Evolutionary conservation across 2,888 invertebrate genomes (phyloP), one percentile per base, ranked within the genome.

Genomic region (Coelopa pilipes): DNA sequence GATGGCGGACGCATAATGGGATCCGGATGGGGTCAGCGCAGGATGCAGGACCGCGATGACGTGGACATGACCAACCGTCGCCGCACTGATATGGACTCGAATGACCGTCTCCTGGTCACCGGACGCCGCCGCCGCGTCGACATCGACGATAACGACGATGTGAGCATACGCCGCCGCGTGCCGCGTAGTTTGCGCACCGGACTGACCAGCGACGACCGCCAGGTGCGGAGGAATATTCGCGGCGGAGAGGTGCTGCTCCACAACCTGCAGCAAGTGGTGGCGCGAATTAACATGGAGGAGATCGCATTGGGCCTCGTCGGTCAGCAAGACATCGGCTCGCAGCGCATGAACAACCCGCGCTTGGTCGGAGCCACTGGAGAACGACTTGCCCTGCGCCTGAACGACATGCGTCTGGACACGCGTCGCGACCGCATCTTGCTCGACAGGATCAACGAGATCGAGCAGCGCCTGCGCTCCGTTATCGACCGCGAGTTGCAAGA

Each of bases 221-320:
- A 76, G 17, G 82, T 79, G 57, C 63, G 89, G 21, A 79, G 84
- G 12, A 88, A 89, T 77, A 89, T 90, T 78, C 87, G 88, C 62
- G 90, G 91, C 76, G 92, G 92, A 68, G 92, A 92, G 86, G 84
- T 89, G 69, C 90, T 90, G 81, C 91, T 92, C 87, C 92, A 89
- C 82, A 84, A 90, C 73, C 90, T 92, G 80, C 93, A 92, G 81
- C 92, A 93, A 85, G 82, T 93, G 12, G 79, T 93, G 78, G 90
- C 92, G 66, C 91, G 92, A 89, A 93, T 93, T 82, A 92, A 93
- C 82, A 89, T 93, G 87, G 93, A 94, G 83, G 91, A 93, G 82
- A 87, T 93, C 50, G 90, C 92, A 10, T 90, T 92, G 81, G 91
- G 90, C 70, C 88, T 92, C 60, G 17, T 75, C 65, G 11, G 50